These are phyloP conservation scores for Chlorops oryzae DNA, from an alignment of 1,140 invertebrate species.

Conservation along the genomic window DNA sequence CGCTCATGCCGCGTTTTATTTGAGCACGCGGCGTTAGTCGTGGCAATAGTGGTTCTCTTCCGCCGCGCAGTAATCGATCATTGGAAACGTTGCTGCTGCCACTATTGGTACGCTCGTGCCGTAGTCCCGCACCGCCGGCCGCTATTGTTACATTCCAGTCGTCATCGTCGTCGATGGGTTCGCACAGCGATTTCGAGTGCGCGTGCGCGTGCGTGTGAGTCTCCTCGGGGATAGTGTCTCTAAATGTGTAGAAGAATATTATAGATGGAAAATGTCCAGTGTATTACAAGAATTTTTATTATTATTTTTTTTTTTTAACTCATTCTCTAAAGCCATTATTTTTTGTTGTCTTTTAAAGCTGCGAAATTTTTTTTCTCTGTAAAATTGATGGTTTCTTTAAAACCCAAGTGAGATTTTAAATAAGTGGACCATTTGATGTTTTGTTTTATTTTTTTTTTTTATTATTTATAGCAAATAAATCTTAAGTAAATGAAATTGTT, in stretches of 20 bases:
- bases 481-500: not conserved
- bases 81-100: conserved; percentile 8
- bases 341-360: too few species aligned
- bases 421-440: too few species aligned
- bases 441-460: not conserved
- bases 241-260: too few species aligned
- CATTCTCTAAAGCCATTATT: too few species aligned
- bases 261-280: not conserved
- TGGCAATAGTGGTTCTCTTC: conserved; percentile 37
- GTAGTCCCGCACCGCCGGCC: not conserved
- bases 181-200: conserved; percentile 43
- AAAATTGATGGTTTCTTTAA: too few species aligned
- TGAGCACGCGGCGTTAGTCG: conserved; percentile 39
- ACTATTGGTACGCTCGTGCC: conserved; percentile 3
- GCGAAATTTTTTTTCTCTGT: too few species aligned
- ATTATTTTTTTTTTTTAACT: too few species aligned
- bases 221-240: conserved; percentile 47
- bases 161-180: conserved; percentile 34
- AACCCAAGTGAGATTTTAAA: too few species aligned
- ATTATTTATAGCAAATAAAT: not conserved
- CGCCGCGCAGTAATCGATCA: conserved; percentile 21
- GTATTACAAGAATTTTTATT: too few species aligned
- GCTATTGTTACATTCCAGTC: conserved; percentile 11
- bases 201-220: conserved; percentile 35
- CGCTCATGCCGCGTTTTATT: conserved; percentile 31